phyloP scores from a whole-genome alignment of 1,140 invertebrate species.

The Elysia chlorotica region DNA sequence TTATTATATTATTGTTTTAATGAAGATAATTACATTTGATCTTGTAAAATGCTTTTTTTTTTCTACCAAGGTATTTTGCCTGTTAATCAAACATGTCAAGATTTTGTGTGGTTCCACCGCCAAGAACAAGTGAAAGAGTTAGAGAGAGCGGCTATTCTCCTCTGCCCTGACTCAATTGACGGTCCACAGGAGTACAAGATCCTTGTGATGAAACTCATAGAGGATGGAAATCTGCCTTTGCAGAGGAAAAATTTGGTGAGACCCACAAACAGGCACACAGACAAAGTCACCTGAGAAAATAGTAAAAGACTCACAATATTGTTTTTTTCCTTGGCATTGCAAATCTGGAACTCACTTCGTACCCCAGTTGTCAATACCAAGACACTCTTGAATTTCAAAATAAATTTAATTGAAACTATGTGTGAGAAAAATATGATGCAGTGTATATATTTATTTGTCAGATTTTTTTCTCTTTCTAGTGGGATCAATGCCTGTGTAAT shows the following conservation, averaged over 20 bases:
- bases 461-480: no score
- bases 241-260: constrained; percentile 63
- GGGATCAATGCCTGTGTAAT: no score
- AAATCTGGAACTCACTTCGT: no score
- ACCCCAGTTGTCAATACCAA: no score
- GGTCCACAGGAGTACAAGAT: constrained; percentile 70
- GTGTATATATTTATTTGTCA: no score
- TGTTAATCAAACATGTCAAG: constrained; percentile 74
- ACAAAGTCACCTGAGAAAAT: no score
- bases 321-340: no score
- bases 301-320: no score
- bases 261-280: no score
- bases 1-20: neutral
- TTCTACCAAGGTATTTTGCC: constrained; percentile 71
- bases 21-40: neutral
- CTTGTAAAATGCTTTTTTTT: neutral
- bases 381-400: no score
- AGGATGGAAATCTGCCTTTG: constrained; percentile 70
- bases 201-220: constrained; percentile 78
- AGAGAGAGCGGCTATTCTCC: constrained; percentile 71
- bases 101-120: constrained; percentile 75
- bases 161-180: constrained; percentile 63
- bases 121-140: constrained; percentile 77
- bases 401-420: no score
- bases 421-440: no score